phyloP scores from a whole-genome alignment of 2,888 invertebrate species.

The Spialia ferax region DNA sequence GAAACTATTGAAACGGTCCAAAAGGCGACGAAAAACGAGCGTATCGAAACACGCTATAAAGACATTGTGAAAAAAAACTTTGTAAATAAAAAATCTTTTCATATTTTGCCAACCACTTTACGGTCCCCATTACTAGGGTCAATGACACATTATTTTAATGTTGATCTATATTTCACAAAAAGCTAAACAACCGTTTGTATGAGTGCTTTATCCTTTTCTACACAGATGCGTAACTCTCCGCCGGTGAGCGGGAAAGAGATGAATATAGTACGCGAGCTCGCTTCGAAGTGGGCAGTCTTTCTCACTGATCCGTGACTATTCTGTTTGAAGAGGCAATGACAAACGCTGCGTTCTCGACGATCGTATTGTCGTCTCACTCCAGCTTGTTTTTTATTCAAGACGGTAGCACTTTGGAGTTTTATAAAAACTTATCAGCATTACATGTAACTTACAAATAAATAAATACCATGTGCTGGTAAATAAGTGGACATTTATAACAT shows the following conservation, averaged over 20 bases:
- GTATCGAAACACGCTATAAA: not conserved
- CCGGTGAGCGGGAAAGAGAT: constrained; percentile 61
- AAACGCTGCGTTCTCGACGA: constrained; percentile 54
- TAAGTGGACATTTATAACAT: too few relatives aligned
- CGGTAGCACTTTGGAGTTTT: constrained; percentile 52
- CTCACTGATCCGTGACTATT: constrained; percentile 76
- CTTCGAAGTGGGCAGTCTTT: constrained; percentile 76
- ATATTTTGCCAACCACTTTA: constrained; percentile 9
- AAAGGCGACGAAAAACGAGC: not conserved
- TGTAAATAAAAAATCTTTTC: constrained; percentile 14
- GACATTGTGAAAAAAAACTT: not conserved
- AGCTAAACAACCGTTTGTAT: constrained; percentile 63
- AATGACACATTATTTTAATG: constrained; percentile 79
- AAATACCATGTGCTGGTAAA: too few relatives aligned
- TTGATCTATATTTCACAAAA: constrained; percentile 82
- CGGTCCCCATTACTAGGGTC: constrained; percentile 55
- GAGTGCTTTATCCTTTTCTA: constrained; percentile 58
- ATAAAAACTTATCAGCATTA: constrained; percentile 59
- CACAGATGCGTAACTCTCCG: constrained; percentile 35
- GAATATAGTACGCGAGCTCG: constrained; percentile 53
- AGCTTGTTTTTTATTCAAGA: constrained; percentile 65
- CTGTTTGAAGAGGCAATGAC: constrained; percentile 76
- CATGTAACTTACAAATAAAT: too few relatives aligned
- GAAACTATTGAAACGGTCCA: constrained; percentile 12
- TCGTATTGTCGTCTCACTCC: constrained; percentile 65